A percentile compares a stretch with the other conserved stretches of the same genome.
Conservation (phyloP, 2,888 invertebrate species). For the Margaritifera margaritifera region DNA sequence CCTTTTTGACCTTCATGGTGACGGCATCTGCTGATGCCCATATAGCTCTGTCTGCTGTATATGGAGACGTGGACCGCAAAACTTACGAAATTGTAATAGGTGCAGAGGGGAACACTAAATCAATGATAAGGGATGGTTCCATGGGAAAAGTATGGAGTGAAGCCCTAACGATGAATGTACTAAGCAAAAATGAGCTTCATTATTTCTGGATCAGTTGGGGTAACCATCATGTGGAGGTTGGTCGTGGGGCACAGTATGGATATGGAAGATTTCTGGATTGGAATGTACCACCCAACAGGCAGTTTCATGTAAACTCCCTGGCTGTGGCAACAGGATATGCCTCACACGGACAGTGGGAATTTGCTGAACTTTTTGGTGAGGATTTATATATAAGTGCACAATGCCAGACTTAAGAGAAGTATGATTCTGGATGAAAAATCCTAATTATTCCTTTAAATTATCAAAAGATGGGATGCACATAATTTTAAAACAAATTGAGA, state of each 20-base stretch:
- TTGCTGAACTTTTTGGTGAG: conserved; percentile 66
- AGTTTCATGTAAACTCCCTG: conserved; percentile 65
- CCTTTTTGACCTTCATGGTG: conserved; percentile 65
- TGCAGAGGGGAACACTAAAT: conserved; percentile 61
- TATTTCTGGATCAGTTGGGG: conserved; percentile 70
- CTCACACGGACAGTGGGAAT: conserved; percentile 69
- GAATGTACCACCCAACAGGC: conserved; percentile 58
- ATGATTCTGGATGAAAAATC: no score
- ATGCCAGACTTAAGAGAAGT: background rate
- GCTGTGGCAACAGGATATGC: conserved; percentile 66
- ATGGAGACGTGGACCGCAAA: conserved; percentile 66
- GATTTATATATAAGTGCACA: background rate
- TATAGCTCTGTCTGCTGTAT: conserved; percentile 66
- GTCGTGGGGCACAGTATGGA: conserved; percentile 61
- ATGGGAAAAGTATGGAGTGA: conserved; percentile 57
- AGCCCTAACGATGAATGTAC: conserved; percentile 56
- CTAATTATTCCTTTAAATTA: no score
- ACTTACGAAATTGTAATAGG: conserved; percentile 68
- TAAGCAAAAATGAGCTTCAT: conserved; percentile 58
- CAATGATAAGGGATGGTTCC: conserved; percentile 61
- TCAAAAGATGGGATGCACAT: no score
- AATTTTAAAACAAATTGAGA: no score
- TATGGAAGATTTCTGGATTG: conserved; percentile 58
- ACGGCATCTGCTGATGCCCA: conserved; percentile 66
- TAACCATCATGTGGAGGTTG: conserved; percentile 57